These are phyloP conservation scores for Mus minutoides DNA, from an alignment of 2,797 vertebrate genomes.

Conservation along the genomic window DNA sequence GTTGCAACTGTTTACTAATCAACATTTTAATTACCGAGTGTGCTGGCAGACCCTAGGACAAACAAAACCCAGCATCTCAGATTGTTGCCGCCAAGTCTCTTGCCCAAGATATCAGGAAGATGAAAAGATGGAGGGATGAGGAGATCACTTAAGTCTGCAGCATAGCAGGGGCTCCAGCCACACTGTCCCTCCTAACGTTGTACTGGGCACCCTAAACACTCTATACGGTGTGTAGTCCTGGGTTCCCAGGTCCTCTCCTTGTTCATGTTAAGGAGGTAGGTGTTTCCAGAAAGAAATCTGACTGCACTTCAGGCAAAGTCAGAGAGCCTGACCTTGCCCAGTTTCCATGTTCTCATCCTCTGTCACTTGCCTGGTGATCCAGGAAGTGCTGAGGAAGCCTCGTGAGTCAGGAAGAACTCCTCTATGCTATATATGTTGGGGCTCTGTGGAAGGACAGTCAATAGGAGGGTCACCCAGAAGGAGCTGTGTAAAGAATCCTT, in stretches of 20 bases:
- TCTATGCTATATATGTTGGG: neutral
- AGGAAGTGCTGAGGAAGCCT: neutral
- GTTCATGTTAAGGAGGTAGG: neutral
- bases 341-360: too few relatives aligned
- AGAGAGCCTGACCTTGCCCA: neutral
- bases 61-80: conserved; percentile 82
- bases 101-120: conserved; percentile 49
- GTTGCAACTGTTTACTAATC: conserved; percentile 89
- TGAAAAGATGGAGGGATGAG: neutral
- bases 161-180: fast-evolving
- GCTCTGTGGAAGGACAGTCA: neutral
- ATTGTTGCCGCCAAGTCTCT: conserved; percentile 36
- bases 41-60: conserved; percentile 82
- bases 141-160: neutral
- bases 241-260: neutral
- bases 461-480: neutral
- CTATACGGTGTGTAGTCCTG: neutral
- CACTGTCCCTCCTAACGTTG: neutral
- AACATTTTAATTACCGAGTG: conserved; percentile 88
- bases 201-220: neutral
- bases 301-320: neutral
- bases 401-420: neutral
- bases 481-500: neutral
- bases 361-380: neutral
- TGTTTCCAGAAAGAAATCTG: conserved; percentile 51